Base-by-base conservation (phyloP, 1,140 invertebrate genomes). In the Drosophila obscura region DNA sequence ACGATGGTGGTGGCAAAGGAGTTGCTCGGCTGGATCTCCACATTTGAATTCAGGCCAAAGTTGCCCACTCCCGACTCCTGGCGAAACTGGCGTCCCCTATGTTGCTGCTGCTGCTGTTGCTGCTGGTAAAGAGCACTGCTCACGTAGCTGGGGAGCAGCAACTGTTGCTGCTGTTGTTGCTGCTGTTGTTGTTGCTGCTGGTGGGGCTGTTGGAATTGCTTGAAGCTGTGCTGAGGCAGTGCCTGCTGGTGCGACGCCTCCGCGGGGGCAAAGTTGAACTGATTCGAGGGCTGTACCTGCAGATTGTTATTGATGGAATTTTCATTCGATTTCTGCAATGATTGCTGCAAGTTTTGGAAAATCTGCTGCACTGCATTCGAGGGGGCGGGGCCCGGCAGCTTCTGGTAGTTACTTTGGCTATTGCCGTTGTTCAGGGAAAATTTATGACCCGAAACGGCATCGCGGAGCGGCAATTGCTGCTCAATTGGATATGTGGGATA, bases 41-140 rank as follows among this genome's bases (percentile, higher is more conserved):
- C 72, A 49, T 87, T 73, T 50, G 78, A 49, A 48, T 90, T 90
- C 24, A 90, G 61, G 8, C 90, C 90, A 26, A 92, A 92, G 65
- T 93, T 93, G 4, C 89, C 92, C 5, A 90, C 92, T 41, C 82
- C 90, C 15, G 84, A 71, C 81, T 94, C 93, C 64, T 93, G 93
- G 8, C 93, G 85, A 69, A 93, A 93, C 6, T 92, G 82, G 7
- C 93, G 79, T 24, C 90, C 92, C 31, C 90, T 71, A 41, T 91
- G 73, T 15, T 82, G 79, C 16, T 80, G 87, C 19, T 90, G 78
- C 8, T 90, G 82, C 5, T 91, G 88, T 4, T 83, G 81, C n/a
- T 83, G 81, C 22, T 79, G 73, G 39, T 77, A 89, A 5, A 88
- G 24, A 1, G 84, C 84, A 73, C 84, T 88, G 56, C 68, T 88